A percentile compares a stretch with the other conserved stretches of the same genome.
phyloP scores from a whole-genome alignment of 2,113 vertebrate genomes.

The Pontoporia blainvillei region DNA sequence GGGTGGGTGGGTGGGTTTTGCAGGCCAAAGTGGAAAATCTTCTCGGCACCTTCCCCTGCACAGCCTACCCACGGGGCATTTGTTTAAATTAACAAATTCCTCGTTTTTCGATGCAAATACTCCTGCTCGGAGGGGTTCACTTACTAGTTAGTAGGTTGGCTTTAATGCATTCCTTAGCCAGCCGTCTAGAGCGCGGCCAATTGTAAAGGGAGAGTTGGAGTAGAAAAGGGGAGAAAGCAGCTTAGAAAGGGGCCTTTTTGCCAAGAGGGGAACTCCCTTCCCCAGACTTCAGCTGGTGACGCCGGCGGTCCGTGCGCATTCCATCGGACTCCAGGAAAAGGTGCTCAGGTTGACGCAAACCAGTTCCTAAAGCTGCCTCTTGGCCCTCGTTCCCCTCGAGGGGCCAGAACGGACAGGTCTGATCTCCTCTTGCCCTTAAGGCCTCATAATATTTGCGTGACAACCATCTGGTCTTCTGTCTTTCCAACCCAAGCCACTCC shows the following conservation, averaged over 20 bases:
- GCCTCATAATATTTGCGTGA: background rate
- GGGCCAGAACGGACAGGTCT: background rate
- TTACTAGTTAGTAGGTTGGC: background rate
- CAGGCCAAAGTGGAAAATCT: background rate
- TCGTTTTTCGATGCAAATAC: background rate
- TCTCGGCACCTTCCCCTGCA: no score
- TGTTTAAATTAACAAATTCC: background rate
- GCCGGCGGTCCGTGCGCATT: background rate
- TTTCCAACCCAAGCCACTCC: background rate
- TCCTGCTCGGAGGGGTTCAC: background rate
- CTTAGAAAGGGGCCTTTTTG: background rate
- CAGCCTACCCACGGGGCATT: fast-evolving
- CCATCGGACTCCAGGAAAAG: background rate
- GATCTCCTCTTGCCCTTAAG: background rate
- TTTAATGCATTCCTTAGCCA: background rate
- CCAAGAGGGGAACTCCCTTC: background rate
- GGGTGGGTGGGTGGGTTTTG: fast-evolving
- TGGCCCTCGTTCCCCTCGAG: fast-evolving
- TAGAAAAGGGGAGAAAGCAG: background rate
- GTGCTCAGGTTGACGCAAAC: background rate
- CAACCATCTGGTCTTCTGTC: background rate
- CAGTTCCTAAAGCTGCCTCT: background rate
- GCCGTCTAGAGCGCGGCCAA: fast-evolving
- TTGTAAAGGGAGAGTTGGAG: background rate
- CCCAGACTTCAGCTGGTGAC: fast-evolving